phyloP scores from a whole-genome alignment of 2,888 invertebrate genomes.

The Embidobia sp. region DNA sequence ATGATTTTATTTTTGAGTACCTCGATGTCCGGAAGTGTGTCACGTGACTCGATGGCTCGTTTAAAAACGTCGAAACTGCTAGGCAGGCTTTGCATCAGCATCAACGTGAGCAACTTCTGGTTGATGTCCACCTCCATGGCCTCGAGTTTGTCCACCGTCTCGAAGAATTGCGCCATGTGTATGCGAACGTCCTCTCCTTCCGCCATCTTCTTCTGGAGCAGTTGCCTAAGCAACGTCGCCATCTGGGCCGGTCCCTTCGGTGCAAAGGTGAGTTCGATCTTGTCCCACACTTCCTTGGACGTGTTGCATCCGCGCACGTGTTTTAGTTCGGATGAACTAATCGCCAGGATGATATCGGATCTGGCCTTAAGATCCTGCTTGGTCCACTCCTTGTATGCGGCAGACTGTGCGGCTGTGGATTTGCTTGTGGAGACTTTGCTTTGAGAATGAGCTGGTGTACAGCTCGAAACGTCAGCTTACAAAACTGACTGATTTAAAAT shows the following conservation, averaged over 20 bases:
- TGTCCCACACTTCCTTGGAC: slow-evolving; percentile 37
- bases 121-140: slow-evolving; percentile 63
- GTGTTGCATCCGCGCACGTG: slow-evolving; percentile 33
- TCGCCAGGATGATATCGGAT: slow-evolving; percentile 25
- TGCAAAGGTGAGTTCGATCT: slow-evolving; percentile 9
- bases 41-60: slow-evolving; percentile 66
- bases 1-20: slow-evolving; percentile 63
- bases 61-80: slow-evolving; percentile 64
- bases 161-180: slow-evolving; percentile 58
- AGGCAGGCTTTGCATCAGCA: slow-evolving; percentile 62
- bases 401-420: no score
- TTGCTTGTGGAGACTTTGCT: no score
- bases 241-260: slow-evolving; percentile 48
- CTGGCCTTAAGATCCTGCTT: slow-evolving; percentile 34
- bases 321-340: slow-evolving; percentile 38
- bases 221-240: slow-evolving; percentile 35
- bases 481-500: no score
- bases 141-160: slow-evolving; percentile 60
- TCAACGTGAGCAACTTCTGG: slow-evolving; percentile 45
- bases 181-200: slow-evolving; percentile 46
- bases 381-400: slow-evolving; percentile 4
- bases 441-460: no score
- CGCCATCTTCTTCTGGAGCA: slow-evolving; percentile 29
- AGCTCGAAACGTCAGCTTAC: no score
- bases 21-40: slow-evolving; percentile 61